Evolutionary conservation across 2,797 vertebrate species (phyloP), one percentile per base, ranked within the genome.

Genomic region (Thaleichthys pacificus): DNA sequence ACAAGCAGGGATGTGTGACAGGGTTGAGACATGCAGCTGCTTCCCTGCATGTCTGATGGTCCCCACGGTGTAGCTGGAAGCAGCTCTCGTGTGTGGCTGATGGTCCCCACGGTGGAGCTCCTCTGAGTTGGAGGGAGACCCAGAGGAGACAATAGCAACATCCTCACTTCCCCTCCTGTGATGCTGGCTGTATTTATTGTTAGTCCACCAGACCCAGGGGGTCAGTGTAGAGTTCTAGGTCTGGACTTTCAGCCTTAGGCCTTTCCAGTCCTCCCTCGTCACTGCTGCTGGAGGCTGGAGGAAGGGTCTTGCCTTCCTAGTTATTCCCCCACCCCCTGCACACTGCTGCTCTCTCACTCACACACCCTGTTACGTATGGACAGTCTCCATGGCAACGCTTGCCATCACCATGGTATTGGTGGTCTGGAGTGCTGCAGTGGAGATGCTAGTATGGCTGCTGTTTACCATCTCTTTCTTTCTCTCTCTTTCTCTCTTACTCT

Each of bases 311-410:
- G 79, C 79, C 28, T 68, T 82, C 70, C 80, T 67, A 71, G 56
- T 74, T 79, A 82, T 70, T 79, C 80, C 85, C 86, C 82, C 85
- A 84, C 85, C 88, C 86, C 87, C 85, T 81, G 32, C 32, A 35
- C 32, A 35, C 11, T 14, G 42, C 42, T 47, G 42, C 42, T 47
- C 9, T 47, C 42, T 76, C 77, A 74, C 78, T 78, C 81, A 76
- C 82, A 80, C 79, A 74, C 82, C 61, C 79, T 80, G 77, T 85
- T 91, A 84, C 83, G 83, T 91, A 89, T 90, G 85, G 87, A 83
- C 86, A 77, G 91, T 93, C 91, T 86, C 92, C 91, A 93, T 93
- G 91, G 91, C 78, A 93, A 94, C 90, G 66, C 26, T 54, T 85
- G 84, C 85, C 81, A 90, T 90, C 89, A 74, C 77, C 86, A 80